Evolutionary conservation across 2,888 invertebrate genomes (phyloP).

Genomic region (Pyrrhia umbra): DNA sequence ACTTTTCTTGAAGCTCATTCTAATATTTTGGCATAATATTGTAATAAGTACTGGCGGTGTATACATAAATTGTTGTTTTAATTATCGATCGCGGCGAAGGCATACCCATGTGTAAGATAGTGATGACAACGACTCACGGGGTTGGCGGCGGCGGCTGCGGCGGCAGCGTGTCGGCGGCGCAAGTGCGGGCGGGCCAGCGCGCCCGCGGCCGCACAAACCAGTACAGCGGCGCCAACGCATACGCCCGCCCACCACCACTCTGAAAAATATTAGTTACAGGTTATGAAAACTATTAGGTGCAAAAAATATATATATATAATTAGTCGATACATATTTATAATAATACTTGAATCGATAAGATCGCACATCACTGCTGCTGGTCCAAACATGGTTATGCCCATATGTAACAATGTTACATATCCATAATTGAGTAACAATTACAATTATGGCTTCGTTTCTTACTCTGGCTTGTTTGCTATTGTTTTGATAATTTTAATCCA

Average conservation of each 20-base stretch:
- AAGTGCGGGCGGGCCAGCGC: constrained; percentile 87
- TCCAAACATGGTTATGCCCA: too few species aligned
- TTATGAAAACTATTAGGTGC: neutral
- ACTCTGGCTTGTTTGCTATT: too few species aligned
- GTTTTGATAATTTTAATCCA: too few species aligned
- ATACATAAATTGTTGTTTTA: neutral
- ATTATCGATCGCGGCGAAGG: constrained; percentile 2
- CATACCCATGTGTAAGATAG: constrained; percentile 29
- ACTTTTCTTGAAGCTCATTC: too few species aligned
- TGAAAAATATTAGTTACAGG: constrained; percentile 67
- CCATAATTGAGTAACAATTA: too few species aligned
- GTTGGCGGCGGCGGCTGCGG: constrained; percentile 80
- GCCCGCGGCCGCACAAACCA: constrained; percentile 86
- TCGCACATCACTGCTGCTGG: neutral
- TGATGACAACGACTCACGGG: constrained; percentile 80
- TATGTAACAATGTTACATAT: too few species aligned
- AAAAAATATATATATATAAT: neutral
- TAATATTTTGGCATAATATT: neutral
- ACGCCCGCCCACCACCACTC: constrained; percentile 89
- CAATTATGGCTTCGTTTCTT: too few species aligned
- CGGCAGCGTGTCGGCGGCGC: constrained; percentile 81
- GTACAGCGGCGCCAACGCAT: constrained; percentile 85
- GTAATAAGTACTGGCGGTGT: neutral
- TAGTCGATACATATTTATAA: neutral
- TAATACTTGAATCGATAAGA: neutral